Evolutionary conservation across 2,888 invertebrate genomes (phyloP).

Genomic region (Macrosiphum euphorbiae): DNA sequence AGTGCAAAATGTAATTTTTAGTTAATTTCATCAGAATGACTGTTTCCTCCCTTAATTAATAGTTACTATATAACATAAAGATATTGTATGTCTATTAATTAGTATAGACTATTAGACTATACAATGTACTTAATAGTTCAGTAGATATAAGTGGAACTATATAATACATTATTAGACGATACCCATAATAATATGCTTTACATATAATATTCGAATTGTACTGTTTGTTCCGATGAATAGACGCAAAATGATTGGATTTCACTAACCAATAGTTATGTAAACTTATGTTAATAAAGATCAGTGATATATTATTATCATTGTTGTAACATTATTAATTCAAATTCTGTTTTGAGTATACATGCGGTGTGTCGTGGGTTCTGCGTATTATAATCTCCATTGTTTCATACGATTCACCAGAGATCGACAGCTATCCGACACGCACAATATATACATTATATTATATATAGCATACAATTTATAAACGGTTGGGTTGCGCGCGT

Average conservation of each 20-base stretch:
- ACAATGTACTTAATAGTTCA: neutral
- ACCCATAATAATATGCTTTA: neutral
- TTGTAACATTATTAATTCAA: neutral
- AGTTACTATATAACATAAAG: neutral
- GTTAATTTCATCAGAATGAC: neutral
- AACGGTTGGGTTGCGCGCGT: neutral
- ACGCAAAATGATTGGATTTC: neutral
- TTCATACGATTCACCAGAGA: neutral
- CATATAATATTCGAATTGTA: neutral
- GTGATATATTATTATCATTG: neutral
- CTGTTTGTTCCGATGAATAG: neutral
- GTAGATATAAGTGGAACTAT: neutral
- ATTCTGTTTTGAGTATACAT: neutral
- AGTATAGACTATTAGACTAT: neutral
- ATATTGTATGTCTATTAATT: neutral
- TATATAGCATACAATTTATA: neutral
- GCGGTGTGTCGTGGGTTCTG: neutral
- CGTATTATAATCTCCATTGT: neutral
- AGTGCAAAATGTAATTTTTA: neutral
- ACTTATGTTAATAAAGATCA: neutral
- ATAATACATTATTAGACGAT: neutral
- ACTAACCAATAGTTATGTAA: neutral
- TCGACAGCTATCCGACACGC: neutral
- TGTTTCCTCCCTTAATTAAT: neutral
- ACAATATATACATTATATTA: neutral